These are phyloP conservation scores for Tautogolabrus adspersus DNA, from an alignment of 2,113 vertebrate species.

Conservation along the genomic window DNA sequence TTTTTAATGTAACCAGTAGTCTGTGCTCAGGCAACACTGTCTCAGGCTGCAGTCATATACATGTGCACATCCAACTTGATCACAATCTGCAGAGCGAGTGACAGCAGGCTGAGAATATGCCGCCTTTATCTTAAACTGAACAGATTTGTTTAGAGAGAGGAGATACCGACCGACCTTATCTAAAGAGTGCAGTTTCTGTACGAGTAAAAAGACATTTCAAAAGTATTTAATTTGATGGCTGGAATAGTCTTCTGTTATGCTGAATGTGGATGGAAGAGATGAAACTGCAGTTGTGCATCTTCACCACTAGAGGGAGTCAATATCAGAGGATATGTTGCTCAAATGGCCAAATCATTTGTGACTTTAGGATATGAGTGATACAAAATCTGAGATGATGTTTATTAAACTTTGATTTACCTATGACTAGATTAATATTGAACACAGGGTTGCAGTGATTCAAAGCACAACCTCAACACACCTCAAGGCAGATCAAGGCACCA, in stretches of 20 bases:
- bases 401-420: too few relatives aligned
- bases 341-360: background rate
- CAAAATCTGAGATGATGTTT: too few relatives aligned
- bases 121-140: constrained; percentile 49
- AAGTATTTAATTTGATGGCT: background rate
- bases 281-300: background rate
- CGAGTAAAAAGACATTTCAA: too few relatives aligned
- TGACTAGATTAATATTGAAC: too few relatives aligned
- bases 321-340: background rate
- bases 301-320: background rate
- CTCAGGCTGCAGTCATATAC: constrained; percentile 36
- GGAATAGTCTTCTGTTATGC: background rate
- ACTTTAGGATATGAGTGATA: too few relatives aligned
- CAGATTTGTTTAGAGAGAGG: constrained; percentile 44
- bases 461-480: too few relatives aligned
- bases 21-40: constrained; percentile 42
- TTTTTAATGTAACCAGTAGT: constrained; percentile 45
- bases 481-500: too few relatives aligned
- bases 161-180: background rate
- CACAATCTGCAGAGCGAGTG: constrained; percentile 39
- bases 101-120: constrained; percentile 57
- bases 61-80: constrained; percentile 20
- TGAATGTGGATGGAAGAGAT: background rate
- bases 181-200: background rate
- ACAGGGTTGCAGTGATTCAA: too few relatives aligned